Base-by-base conservation (phyloP, 2,113 vertebrate species). In the Hippoglossus stenolepis region DNA sequence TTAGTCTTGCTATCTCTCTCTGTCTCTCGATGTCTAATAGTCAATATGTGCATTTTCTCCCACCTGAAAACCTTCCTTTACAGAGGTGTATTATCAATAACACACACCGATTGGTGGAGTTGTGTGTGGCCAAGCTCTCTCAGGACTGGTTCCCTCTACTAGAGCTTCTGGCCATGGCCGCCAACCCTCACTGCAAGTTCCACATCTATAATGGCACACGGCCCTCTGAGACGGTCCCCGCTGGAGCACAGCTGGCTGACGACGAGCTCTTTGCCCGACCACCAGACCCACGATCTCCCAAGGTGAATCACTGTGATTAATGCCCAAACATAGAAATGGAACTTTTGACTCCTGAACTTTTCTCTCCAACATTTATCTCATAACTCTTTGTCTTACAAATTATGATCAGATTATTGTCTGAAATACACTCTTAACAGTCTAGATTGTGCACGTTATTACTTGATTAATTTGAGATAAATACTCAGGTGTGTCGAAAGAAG, bases 171-270 rank as follows among this genome's bases (percentile, higher is more conserved):
- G 97, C 98, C 77, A 99, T 99, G 98, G 98, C 98, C 95, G 96
- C 98, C 94, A 99, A 99, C 95, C 98, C 98, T 92, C 98, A 99
- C 93, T 99, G 98, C 96, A 99, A 99, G 94, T 99, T 99, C 93
- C 98, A 99, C 93, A 97, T 99, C 69, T 99, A 99, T 93, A 99
- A 99, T 89, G 98, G 97, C 95, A 99, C 98, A 82, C 97, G 98
- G 90, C 97, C 98, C 35, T 99, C 97, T 31, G 98, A 99, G 95
- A 97, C 97, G 2, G 96, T 99, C 92, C 98, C 98, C 57, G 96
- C 98, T 68, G 98, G 95, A 90, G 96, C 96, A 82, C 97, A 98
- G 91, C 94, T 98, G 4, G 96, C 98, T 83, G 98, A 99, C 88
- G 98, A 99, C 76, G 98, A 99, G 90, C 96, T 99, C 83, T 98